Base-by-base conservation (phyloP, 2,888 invertebrate species). In the Mellilla xanthometata region DNA sequence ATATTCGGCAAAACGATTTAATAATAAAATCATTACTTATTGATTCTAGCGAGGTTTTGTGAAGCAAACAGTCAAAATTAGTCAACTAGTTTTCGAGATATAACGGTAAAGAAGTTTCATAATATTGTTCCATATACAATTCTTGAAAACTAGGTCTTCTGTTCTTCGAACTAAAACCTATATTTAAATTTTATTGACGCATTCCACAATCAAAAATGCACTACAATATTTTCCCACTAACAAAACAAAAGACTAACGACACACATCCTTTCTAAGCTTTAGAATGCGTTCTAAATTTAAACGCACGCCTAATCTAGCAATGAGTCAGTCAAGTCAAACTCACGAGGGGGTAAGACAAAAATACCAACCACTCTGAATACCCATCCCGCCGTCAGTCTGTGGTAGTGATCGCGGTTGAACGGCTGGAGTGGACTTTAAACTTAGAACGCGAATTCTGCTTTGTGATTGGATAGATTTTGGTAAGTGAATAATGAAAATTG, bases 331-430 rank as follows among this genome's bases (percentile, higher is more conserved):
- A 13, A 36, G 36, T 35, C 10, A 29, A 47, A 51, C 73, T 65
- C 54, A 62, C 76, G 68, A 78, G 83, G 81, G 81, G 85, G 76
- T 81, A 71, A 35, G 76, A 73, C 83, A 84, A 74, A 85, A 85
- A 86, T 86, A 85, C 58, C 62, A 61, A 52, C 55, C 53, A 52
- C 63, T 56, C 59, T 62, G 47, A 70, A 56, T 62, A 56, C 56
- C 53, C 28, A 54, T 24, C 7, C 24, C 2, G 7, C 42, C 52
- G 58, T 68, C 74, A 79, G 81, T 76, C 65, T 67, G 60, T 60
- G 56, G 64, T 2, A 31, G 40, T 28, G 49, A 50, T 58, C 53
- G 62, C 51, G 56, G 22, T 44, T 31, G 35, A 27, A 31, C 48
- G 48, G 31, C n/a, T 12, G 29, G 22, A 43, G 22, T 39, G 31